Conservation (phyloP, 2,888 invertebrate species). For the Laspeyria flexula region DNA sequence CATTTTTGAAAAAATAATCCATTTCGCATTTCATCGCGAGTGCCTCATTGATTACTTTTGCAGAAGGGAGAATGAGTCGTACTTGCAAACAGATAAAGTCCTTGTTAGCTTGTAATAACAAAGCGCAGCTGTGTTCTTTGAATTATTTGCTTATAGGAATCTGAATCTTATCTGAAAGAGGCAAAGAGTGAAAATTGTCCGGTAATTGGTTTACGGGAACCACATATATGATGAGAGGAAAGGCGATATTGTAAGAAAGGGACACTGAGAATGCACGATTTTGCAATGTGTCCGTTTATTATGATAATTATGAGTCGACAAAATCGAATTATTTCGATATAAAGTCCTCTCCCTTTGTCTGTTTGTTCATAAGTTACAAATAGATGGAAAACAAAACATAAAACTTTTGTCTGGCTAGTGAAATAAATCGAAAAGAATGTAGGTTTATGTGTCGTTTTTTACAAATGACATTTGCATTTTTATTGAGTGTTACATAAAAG, state of each 20-base stretch:
- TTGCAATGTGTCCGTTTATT: slow-evolving; percentile 73
- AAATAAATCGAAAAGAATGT: slow-evolving; percentile 22
- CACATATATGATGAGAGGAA: slow-evolving; percentile 68
- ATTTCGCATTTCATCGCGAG: slow-evolving; percentile 83
- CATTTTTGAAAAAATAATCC: slow-evolving; percentile 86
- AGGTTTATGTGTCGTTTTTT: slow-evolving; percentile 34
- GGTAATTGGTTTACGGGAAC: slow-evolving; percentile 74
- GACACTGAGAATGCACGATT: slow-evolving; percentile 67
- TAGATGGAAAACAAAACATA: neutral
- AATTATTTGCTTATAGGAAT: slow-evolving; percentile 60
- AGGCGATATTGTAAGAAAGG: slow-evolving; percentile 56
- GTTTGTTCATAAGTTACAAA: slow-evolving; percentile 10
- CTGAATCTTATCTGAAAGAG: slow-evolving; percentile 62
- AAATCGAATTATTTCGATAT: slow-evolving; percentile 68
- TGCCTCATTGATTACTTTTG: slow-evolving; percentile 69
- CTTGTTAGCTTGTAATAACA: slow-evolving; percentile 41
- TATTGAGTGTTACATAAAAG: slow-evolving; percentile 36
- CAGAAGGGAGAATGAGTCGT: slow-evolving; percentile 52
- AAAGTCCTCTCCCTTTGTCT: slow-evolving; percentile 27
- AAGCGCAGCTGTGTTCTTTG: slow-evolving; percentile 71
- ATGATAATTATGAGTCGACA: slow-evolving; percentile 75
- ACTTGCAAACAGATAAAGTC: slow-evolving; percentile 43
- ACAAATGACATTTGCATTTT: slow-evolving; percentile 37
- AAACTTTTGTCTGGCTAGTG: slow-evolving; percentile 15
- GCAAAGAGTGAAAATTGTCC: slow-evolving; percentile 64